Evolutionary conservation across 2,797 vertebrate species (phyloP).

Genomic region (Phataginus tetradactyla): DNA sequence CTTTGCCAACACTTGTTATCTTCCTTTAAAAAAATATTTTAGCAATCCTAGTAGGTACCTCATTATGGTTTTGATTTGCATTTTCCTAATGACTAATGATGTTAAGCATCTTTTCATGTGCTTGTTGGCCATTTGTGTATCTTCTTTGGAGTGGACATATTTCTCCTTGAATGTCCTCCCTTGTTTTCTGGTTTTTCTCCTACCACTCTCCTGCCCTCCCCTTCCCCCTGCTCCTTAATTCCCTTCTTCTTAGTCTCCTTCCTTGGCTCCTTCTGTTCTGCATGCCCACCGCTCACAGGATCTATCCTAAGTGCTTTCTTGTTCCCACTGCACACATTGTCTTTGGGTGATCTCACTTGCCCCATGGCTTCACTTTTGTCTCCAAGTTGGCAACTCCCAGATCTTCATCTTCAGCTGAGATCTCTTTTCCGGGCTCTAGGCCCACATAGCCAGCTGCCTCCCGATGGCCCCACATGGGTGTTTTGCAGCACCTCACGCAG

Average conservation of each 20-base stretch:
- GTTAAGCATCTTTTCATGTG: conserved; percentile 14
- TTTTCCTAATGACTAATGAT: conserved; percentile 51
- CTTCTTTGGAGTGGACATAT: neutral
- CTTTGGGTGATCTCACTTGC: conserved; percentile 59
- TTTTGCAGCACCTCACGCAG: conserved; percentile 42
- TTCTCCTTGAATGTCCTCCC: neutral
- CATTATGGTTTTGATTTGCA: conserved; percentile 55
- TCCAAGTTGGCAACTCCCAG: conserved; percentile 52
- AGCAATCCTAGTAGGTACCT: neutral
- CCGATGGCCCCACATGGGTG: conserved; percentile 29
- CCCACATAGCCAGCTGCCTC: conserved; percentile 59
- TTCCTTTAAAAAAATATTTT: neutral
- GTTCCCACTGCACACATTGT: neutral
- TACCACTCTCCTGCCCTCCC: neutral
- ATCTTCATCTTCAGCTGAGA: conserved; percentile 38
- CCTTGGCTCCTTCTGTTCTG: neutral
- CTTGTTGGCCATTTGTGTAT: neutral
- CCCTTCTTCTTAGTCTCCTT: neutral
- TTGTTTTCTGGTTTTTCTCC: neutral
- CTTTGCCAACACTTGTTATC: conserved; percentile 16
- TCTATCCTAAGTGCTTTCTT: neutral
- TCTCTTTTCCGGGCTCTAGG: conserved; percentile 51
- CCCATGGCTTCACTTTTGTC: conserved; percentile 26
- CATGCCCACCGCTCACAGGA: neutral
- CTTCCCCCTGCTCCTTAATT: neutral